Conservation (phyloP, 2,797 vertebrate genomes). For the Malurus leucopterus region DNA sequence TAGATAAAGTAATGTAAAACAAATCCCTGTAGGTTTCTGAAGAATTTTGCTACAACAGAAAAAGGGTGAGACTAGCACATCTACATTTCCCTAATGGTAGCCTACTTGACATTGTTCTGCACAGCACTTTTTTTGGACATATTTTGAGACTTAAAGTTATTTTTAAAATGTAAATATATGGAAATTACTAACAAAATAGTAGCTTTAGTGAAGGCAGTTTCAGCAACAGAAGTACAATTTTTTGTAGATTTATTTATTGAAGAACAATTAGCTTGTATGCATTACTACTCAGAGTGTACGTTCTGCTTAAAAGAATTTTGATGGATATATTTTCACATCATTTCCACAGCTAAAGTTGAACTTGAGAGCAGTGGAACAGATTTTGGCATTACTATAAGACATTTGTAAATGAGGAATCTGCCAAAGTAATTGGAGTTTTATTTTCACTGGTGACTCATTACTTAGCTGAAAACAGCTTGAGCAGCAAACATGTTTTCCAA, state of each 20-base stretch:
- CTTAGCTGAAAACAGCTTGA: constrained; percentile 23
- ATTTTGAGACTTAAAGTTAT: neutral
- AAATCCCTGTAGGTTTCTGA: neutral
- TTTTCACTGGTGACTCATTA: constrained; percentile 12
- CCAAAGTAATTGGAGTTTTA: neutral
- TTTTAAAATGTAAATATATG: neutral
- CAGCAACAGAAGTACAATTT: neutral
- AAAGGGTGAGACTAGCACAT: neutral
- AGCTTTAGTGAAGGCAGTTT: neutral
- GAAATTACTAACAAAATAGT: neutral
- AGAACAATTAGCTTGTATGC: neutral
- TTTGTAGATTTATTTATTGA: neutral
- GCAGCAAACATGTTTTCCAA: constrained; percentile 8
- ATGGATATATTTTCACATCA: neutral
- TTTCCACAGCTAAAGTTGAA: neutral
- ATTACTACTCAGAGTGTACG: neutral
- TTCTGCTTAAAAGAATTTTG: neutral
- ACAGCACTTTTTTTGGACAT: neutral
- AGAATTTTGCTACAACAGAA: neutral
- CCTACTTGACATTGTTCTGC: neutral
- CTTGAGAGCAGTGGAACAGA: neutral
- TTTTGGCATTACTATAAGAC: neutral
- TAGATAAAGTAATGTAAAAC: neutral
- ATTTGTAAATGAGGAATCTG: constrained; percentile 18
- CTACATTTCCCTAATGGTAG: neutral